Evolutionary conservation across 2,797 vertebrate genomes (phyloP), one percentile per base, ranked within the genome.

Genomic region (Muraenolepis orangiensis): DNA sequence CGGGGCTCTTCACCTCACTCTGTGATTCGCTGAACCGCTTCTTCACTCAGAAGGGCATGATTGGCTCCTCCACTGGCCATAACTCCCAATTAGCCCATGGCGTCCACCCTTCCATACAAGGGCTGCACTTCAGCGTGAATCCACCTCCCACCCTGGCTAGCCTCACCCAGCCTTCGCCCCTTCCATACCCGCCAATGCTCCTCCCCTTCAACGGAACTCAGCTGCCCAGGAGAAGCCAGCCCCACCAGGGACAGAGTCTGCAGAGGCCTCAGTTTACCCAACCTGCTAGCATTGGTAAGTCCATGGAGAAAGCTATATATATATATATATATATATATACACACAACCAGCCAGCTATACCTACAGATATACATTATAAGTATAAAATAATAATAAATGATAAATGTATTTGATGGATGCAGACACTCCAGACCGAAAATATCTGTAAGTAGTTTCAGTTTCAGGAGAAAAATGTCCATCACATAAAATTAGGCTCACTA

Each of bases 11-110:
- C 91, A 97, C 95, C 23, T 98, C 96, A 32, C 95, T 99, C 82
- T 99, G 97, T 67, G 98, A 99, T 90, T 99, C 98, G 32, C 95
- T 98, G 82, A 98, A 98, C 91, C 96, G 96, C 84, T 97, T 99
- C 91, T 97, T 99, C 70, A 96, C 95, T 75, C 96, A 98, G 87
- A 98, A 95, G 86, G 97, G 97, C 78, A 96, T 99, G 77, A 91
- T 94, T 76, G 90, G 84, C 66, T 86, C 86, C 0, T 66, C 73
- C 46, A 84, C 91, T 3, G 88, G 90, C n/a, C 91, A 73, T 29
- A 87, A 81, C 79, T 91, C 89, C 66, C 87, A 90, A 1, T 29
- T 87, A 2, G 79, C 80, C 66, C 83, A 77, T 0, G 85, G 87
- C 0, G 71, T 80, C 13, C 86, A 85, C 76, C 87, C 89, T 69